Percentiles rank a stretch among this genome's conserved stretches.
Evolutionary conservation across 2,113 vertebrate genomes (phyloP).

Genomic region (Oplegnathus fasciatus): DNA sequence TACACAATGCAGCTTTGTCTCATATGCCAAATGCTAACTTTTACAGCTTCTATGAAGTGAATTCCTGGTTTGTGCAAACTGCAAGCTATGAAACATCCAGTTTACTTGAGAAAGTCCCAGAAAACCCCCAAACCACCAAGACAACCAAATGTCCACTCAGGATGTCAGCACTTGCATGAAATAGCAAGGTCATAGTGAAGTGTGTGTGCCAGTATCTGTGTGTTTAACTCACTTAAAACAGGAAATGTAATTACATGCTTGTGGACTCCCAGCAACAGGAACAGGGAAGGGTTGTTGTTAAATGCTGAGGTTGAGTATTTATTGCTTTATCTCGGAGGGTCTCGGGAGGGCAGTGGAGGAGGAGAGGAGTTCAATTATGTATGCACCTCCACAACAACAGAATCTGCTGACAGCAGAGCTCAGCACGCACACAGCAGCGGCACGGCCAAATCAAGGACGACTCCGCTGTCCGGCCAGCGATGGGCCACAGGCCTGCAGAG

Average conservation of each 20-base stretch:
- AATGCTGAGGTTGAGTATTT: constrained; percentile 65
- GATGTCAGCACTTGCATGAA: background rate
- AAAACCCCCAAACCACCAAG: background rate
- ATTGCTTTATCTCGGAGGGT: constrained; percentile 57
- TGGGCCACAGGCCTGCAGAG: constrained; percentile 31
- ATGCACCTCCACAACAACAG: constrained; percentile 69
- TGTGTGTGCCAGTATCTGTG: constrained; percentile 6
- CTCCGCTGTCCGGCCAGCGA: background rate
- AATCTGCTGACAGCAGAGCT: constrained; percentile 78
- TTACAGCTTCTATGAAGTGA: background rate
- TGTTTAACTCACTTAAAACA: constrained; percentile 46
- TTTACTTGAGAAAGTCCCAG: background rate
- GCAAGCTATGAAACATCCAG: background rate
- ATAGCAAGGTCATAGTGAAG: constrained; percentile 34
- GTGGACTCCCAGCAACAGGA: constrained; percentile 30
- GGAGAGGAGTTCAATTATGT: constrained; percentile 69
- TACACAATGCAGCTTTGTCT: background rate
- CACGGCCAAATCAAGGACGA: constrained; percentile 58
- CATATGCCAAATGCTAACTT: background rate
- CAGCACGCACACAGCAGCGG: constrained; percentile 37
- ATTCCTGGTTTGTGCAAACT: background rate
- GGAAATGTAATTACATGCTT: constrained; percentile 52
- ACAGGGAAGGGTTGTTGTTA: constrained; percentile 32
- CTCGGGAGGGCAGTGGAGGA: constrained; percentile 42
- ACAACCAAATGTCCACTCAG: background rate